phyloP scores from a whole-genome alignment of 2,113 vertebrate species.

The Acanthochromis polyacanthus region DNA sequence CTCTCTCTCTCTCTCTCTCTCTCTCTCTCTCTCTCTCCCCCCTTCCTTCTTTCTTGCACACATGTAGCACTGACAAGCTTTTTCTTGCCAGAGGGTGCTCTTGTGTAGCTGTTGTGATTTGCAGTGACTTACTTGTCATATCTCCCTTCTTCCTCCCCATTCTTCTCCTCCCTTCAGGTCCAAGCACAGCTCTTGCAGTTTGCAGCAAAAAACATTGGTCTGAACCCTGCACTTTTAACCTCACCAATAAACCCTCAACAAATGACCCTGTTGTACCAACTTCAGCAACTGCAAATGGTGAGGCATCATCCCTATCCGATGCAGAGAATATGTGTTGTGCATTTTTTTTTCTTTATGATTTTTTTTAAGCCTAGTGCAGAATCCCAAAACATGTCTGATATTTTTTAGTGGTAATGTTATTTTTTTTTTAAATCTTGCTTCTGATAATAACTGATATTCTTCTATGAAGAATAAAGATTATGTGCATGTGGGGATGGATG shows the following conservation, averaged over 20 bases:
- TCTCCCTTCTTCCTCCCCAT: conserved; percentile 2
- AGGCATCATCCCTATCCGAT: conserved; percentile 68
- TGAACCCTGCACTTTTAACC: conserved; percentile 99
- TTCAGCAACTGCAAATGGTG: conserved; percentile 99
- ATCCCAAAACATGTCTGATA: background rate
- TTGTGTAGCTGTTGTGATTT: conserved; percentile 6
- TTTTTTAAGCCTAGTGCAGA: background rate
- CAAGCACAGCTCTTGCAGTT: conserved; percentile 99
- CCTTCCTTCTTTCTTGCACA: background rate
- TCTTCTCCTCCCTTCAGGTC: conserved; percentile 86
- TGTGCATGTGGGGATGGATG: background rate
- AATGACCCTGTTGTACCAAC: conserved; percentile 99
- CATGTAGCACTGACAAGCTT: conserved; percentile 1
- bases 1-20: background rate
- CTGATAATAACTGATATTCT: background rate
- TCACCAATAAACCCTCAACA: conserved; percentile 99
- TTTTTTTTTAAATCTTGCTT: background rate
- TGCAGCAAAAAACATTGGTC: conserved; percentile 99
- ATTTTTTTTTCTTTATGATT: background rate
- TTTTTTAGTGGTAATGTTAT: too few relatives aligned
- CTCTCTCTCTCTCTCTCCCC: background rate
- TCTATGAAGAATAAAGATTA: background rate
- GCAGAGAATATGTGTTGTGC: background rate
- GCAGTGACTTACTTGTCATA: conserved; percentile 30
- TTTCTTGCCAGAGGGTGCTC: conserved; percentile 26